Conservation (phyloP, 2,113 vertebrate species). For the Nothocercus nigrocapillus region DNA sequence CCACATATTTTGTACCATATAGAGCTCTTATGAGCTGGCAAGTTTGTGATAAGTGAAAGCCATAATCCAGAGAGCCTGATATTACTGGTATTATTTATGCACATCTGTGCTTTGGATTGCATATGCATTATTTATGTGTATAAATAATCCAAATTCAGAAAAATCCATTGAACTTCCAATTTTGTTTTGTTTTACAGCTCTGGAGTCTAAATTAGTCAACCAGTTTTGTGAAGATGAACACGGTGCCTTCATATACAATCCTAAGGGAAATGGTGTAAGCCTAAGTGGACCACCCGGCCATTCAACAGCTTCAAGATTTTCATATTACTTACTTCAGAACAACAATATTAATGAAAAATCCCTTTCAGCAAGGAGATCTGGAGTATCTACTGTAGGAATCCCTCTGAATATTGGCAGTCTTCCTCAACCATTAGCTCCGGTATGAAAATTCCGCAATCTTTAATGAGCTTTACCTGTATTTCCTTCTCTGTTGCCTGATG, state of each 20-base stretch:
- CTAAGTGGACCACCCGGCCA: slow-evolving; percentile 42
- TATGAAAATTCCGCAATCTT: slow-evolving; percentile 44
- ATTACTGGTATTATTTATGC: not conserved
- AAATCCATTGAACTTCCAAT: not conserved
- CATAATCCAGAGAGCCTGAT: not conserved
- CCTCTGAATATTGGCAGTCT: not conserved
- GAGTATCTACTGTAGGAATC: slow-evolving; percentile 31
- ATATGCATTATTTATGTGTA: not conserved
- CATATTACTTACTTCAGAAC: slow-evolving; percentile 20
- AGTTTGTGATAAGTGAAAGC: not conserved
- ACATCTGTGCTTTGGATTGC: not conserved
- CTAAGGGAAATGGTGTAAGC: slow-evolving; percentile 76
- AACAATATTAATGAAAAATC: slow-evolving; percentile 12
- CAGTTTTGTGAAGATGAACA: slow-evolving; percentile 94
- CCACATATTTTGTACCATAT: not conserved
- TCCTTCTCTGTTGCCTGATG: not conserved
- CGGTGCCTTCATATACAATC: slow-evolving; percentile 84
- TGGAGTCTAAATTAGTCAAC: slow-evolving; percentile 90
- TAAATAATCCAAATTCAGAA: not conserved
- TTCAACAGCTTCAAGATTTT: slow-evolving; percentile 34
- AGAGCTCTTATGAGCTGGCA: not conserved
- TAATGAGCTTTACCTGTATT: not conserved
- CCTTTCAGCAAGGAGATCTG: slow-evolving; percentile 35
- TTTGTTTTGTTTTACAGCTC: slow-evolving; percentile 67
- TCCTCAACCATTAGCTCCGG: slow-evolving; percentile 36